Evolutionary conservation across 2,797 vertebrate species (phyloP).

Genomic region (Oophaga sylvatica): DNA sequence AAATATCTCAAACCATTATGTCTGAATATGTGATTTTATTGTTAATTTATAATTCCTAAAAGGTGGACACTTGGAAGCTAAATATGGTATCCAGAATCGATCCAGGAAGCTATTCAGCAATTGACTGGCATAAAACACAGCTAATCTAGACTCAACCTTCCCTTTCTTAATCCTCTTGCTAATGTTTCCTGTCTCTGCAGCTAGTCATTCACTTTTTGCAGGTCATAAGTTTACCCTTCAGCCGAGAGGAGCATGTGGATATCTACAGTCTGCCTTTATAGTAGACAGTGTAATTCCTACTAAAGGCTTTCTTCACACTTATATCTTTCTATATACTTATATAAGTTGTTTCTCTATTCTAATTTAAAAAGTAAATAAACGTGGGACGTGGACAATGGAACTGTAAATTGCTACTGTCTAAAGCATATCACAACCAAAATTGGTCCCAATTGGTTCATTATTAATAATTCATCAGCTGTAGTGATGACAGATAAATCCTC

Average conservation of each 20-base stretch:
- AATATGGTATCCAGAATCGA: conserved; percentile 22
- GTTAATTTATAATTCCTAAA: neutral
- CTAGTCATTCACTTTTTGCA: neutral
- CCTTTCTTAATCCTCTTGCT: neutral
- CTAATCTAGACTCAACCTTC: conserved; percentile 11
- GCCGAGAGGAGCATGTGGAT: neutral
- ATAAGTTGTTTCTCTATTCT: neutral
- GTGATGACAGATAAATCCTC: neutral
- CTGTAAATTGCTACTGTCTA: neutral
- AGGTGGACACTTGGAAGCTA: neutral
- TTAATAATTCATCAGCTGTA: neutral
- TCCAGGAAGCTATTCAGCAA: conserved; percentile 39
- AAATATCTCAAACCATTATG: neutral
- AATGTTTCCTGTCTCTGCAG: conserved; percentile 8
- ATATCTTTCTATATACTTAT: neutral
- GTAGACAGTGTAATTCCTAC: neutral
- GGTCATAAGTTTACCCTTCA: neutral
- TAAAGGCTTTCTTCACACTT: neutral
- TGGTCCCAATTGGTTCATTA: neutral
- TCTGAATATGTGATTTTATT: neutral
- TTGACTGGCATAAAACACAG: conserved; percentile 1
- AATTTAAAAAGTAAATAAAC: neutral
- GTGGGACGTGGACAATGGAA: neutral
- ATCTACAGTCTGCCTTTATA: neutral
- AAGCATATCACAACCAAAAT: neutral